phyloP scores from a whole-genome alignment of 2,797 vertebrate species.

The Myotis pilosus region DNA sequence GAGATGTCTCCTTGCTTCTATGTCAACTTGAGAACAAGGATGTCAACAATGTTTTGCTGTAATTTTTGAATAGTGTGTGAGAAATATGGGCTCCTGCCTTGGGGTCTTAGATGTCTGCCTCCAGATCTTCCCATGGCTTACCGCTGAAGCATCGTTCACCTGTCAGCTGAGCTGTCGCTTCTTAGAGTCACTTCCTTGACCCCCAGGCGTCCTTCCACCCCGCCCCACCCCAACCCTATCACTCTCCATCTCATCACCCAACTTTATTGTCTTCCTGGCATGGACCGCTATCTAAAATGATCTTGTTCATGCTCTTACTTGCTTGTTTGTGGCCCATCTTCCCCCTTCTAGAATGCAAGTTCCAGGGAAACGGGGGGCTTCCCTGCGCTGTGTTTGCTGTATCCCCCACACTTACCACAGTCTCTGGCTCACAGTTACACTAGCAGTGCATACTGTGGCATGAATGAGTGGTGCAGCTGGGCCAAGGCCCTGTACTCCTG shows the following conservation, averaged over 20 bases:
- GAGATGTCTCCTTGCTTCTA: background rate
- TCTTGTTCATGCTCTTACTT: background rate
- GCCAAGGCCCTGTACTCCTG: background rate
- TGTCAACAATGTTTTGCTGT: background rate
- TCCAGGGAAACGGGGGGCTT: background rate
- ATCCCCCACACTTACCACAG: background rate
- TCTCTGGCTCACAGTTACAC: background rate
- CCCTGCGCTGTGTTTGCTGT: background rate
- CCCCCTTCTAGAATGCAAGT: background rate
- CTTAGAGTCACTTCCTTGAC: background rate
- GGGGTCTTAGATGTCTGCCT: background rate
- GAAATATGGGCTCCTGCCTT: background rate
- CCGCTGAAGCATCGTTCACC: background rate
- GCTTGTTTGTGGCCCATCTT: background rate
- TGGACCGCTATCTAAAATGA: background rate
- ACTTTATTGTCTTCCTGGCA: background rate
- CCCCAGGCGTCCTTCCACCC: background rate
- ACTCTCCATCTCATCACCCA: background rate
- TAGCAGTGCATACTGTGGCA: background rate
- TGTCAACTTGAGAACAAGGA: background rate
- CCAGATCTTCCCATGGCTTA: background rate
- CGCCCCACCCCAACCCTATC: rapidly evolving
- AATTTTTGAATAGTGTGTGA: background rate
- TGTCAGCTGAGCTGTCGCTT: background rate
- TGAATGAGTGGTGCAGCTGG: background rate